These are phyloP conservation scores for Hepsetus odoe DNA, from an alignment of 2,113 vertebrate species.

Conservation along the genomic window DNA sequence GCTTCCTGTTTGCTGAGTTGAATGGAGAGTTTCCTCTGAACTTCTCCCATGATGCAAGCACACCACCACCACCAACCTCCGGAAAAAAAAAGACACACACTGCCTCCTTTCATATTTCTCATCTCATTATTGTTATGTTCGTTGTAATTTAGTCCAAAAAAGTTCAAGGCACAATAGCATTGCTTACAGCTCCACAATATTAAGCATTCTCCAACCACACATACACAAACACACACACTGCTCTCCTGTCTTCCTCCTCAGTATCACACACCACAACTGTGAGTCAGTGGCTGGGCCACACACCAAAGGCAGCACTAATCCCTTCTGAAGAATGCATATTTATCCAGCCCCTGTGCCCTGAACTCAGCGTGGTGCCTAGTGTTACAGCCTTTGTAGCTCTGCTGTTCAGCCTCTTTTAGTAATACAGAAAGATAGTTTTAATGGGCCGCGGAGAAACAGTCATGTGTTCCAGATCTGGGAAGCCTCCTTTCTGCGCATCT, in stretches of 20 bases:
- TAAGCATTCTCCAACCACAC: neutral
- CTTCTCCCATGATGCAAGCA: conserved; percentile 36
- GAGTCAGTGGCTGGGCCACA: conserved; percentile 30
- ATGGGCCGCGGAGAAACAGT: neutral
- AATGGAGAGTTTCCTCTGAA: conserved; percentile 54
- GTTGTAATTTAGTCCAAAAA: conserved; percentile 37
- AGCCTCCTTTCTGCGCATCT: neutral
- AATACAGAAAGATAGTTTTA: neutral
- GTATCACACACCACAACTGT: conserved; percentile 17
- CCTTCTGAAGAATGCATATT: neutral
- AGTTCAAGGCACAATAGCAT: conserved; percentile 36
- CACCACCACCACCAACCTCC: conserved; percentile 9
- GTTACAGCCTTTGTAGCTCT: neutral
- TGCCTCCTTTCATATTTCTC: conserved; percentile 27
- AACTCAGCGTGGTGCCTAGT: neutral
- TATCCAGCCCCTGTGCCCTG: neutral
- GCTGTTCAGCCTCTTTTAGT: neutral
- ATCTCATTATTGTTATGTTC: conserved; percentile 23
- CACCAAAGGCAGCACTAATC: conserved; percentile 16
- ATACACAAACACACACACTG: neutral
- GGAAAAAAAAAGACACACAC: conserved; percentile 36
- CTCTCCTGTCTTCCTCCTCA: neutral
- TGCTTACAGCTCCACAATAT: conserved; percentile 40
- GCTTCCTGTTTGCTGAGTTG: conserved; percentile 58
- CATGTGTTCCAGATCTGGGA: neutral